Evolutionary conservation across 2,888 invertebrate species (phyloP).

Genomic region (Nymphalis polychloros): DNA sequence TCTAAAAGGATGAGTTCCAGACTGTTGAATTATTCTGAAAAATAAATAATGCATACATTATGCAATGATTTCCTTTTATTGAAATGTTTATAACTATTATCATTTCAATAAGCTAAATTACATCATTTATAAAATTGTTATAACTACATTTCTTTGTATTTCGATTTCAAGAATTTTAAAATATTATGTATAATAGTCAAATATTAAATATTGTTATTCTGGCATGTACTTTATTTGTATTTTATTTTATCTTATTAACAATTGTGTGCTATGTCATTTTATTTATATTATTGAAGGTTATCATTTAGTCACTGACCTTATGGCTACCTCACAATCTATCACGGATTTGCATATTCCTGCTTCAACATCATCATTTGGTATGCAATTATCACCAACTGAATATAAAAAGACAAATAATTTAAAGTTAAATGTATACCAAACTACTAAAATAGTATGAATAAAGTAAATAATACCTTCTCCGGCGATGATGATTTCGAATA

Average conservation of each 20-base stretch:
- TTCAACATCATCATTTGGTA: slow-evolving; percentile 47
- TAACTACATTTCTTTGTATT: no score
- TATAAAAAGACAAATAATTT: slow-evolving; percentile 13
- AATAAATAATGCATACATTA: neutral
- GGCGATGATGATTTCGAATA: slow-evolving; percentile 6
- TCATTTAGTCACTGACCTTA: slow-evolving; percentile 54
- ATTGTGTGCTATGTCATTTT: neutral
- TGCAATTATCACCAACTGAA: slow-evolving; percentile 65
- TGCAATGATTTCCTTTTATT: no score
- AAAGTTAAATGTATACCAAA: neutral
- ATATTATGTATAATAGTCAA: no score
- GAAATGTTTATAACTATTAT: no score
- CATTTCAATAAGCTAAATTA: no score
- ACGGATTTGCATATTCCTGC: slow-evolving; percentile 58
- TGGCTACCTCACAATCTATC: slow-evolving; percentile 57
- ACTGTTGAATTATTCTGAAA: slow-evolving; percentile 23
- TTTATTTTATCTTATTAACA: neutral
- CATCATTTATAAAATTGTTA: no score
- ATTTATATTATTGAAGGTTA: neutral
- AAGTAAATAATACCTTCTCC: slow-evolving; percentile 29
- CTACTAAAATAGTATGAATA: neutral
- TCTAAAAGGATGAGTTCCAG: slow-evolving; percentile 27
- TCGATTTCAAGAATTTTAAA: no score
- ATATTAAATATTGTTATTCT: no score
- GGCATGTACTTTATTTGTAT: no score